These are phyloP conservation scores for Andrena cerasifolii DNA, from an alignment of 1,140 invertebrate genomes.

Conservation along the genomic window DNA sequence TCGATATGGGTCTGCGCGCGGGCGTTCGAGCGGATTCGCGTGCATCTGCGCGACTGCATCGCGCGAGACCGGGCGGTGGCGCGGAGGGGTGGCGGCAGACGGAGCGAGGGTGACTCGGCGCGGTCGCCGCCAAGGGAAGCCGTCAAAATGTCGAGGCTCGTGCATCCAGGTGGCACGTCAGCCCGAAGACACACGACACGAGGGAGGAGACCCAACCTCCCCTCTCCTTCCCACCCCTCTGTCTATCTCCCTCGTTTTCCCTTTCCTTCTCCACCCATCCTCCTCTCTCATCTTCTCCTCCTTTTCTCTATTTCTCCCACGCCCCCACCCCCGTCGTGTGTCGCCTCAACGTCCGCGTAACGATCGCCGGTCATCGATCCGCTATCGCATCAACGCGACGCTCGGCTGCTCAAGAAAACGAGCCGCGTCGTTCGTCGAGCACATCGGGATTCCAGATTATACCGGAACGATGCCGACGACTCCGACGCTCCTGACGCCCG, in stretches of 20 bases:
- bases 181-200: constrained; percentile 57
- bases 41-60: constrained; percentile 67
- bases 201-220: constrained; percentile 48
- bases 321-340: background rate
- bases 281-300: constrained; percentile 10
- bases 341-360: constrained; percentile 48
- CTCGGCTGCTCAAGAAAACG: constrained; percentile 32
- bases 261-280: background rate
- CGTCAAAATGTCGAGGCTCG: constrained; percentile 68
- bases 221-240: constrained; percentile 12
- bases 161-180: constrained; percentile 59
- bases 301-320: no score
- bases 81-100: constrained; percentile 30
- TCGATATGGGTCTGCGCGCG: constrained; percentile 59
- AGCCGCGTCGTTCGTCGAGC: constrained; percentile 6
- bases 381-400: constrained; percentile 59
- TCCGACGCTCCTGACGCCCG: background rate
- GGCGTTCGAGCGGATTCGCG: constrained; percentile 61
- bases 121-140: constrained; percentile 65
- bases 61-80: constrained; percentile 27
- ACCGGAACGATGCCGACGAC: background rate
- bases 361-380: constrained; percentile 66
- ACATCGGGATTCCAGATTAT: background rate
- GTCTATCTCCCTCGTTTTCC: no score
- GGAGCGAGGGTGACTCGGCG: constrained; percentile 19